phyloP scores from a whole-genome alignment of 2,113 vertebrate species.

The Spea bombifrons region DNA sequence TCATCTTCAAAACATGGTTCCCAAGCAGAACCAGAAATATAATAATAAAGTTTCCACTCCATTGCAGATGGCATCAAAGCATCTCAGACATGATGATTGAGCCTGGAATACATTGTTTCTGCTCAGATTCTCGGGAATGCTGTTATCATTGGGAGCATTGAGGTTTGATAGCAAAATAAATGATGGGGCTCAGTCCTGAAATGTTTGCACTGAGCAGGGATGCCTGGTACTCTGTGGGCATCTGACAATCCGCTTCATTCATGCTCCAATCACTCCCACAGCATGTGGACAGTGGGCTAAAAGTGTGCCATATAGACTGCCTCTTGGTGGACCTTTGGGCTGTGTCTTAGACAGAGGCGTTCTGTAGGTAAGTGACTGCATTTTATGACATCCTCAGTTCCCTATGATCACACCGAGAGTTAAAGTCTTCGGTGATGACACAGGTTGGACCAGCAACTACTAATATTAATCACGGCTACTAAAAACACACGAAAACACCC shows the following conservation, averaged over 20 bases:
- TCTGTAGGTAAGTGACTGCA: not conserved
- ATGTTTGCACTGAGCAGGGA: not conserved
- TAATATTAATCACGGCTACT: not conserved
- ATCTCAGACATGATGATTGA: not conserved
- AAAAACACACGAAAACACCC: too few species aligned
- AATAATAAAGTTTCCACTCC: not conserved
- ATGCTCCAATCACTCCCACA: constrained; percentile 49
- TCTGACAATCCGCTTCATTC: constrained; percentile 51
- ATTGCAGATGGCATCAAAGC: too few species aligned
- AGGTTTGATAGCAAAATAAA: not conserved
- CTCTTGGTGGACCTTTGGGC: not conserved
- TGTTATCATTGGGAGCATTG: not conserved
- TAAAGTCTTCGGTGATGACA: not conserved
- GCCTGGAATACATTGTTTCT: not conserved
- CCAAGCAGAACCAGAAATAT: constrained; percentile 6
- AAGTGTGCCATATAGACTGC: not conserved
- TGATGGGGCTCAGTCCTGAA: not conserved
- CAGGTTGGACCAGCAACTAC: not conserved
- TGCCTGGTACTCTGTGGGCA: constrained; percentile 33
- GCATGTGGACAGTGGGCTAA: constrained; percentile 27
- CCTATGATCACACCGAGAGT: not conserved
- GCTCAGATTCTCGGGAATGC: not conserved
- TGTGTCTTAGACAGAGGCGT: not conserved
- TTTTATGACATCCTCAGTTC: not conserved
- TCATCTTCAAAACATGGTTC: too few species aligned